These are phyloP conservation scores for Ditylenchus dipsaci DNA, from an alignment of 1,140 invertebrate species.

Conservation along the genomic window DNA sequence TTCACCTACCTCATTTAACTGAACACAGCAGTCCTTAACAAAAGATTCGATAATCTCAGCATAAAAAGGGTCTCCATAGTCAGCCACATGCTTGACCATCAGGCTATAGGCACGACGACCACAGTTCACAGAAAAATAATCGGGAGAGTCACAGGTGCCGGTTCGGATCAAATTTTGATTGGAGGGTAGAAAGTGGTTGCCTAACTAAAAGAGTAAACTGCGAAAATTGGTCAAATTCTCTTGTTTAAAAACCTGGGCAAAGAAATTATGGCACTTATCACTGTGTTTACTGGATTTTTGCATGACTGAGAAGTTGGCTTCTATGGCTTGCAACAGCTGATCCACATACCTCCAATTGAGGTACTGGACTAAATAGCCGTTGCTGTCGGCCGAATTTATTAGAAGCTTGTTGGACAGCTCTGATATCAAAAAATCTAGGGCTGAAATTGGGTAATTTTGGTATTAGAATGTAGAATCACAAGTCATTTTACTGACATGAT, in stretches of 20 bases:
- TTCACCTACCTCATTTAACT: not conserved
- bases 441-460: too few species aligned
- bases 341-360: slow-evolving; percentile 3
- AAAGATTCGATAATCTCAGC: not conserved
- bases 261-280: slow-evolving; percentile 1
- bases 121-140: slow-evolving; percentile 2
- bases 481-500: not conserved
- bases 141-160: not conserved
- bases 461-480: not conserved
- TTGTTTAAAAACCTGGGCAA: not conserved
- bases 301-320: not conserved
- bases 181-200: slow-evolving; percentile 8
- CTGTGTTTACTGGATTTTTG: not conserved
- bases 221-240: not conserved
- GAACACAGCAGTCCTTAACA: not conserved
- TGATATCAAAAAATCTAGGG: not conserved
- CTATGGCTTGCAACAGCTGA: slow-evolving; percentile 1
- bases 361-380: not conserved
- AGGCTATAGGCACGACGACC: not conserved
- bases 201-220: not conserved
- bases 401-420: not conserved
- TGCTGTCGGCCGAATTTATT: not conserved
- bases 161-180: not conserved
- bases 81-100: not conserved
- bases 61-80: not conserved